Evolutionary conservation across 2,888 invertebrate genomes (phyloP), one percentile per base, ranked within the genome.

Genomic region (Leptopterna dolabrata): DNA sequence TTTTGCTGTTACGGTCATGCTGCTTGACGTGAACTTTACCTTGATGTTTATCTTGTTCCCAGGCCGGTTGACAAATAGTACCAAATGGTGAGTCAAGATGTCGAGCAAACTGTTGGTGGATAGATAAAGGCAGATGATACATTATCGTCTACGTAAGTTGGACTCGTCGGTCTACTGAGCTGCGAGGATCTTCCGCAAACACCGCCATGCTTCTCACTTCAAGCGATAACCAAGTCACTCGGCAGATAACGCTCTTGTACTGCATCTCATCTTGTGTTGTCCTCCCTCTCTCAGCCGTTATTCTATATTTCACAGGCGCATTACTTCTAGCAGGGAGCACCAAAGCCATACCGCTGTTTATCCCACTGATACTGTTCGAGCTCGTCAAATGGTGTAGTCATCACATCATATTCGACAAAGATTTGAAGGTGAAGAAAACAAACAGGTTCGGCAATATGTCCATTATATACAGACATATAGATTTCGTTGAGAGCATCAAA

Each of bases 401-500:
- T 85, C 87, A 82, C 51, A 73, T 88, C 29, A 55, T 87, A 9
- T 71, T 76, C 16, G 87, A 89, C 43, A 89, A 87, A 81, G 89
- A 89, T 30, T 86, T 86, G 70, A 88, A 78, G 16, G 84, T 84
- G 45, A 88, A 85, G 29, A 89, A 85, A 36, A 45, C 85, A 0
- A 71, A 85, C 27, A 70, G 82, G 16, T 76, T 85, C 6, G 24
- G 83, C 16, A 83, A 83, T 30, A 78, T 84, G 55, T 84, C 80
- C 27, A 55, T 84, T 30, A 51, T 85, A 14, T 55, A 76, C 45
- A 51, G 87, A 45, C 47, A 86, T 76, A 80, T 89, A 2, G 87
- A 87, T 70, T n/a, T 88, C 19, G 27, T 87, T 27, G 87, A 89
- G 73, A 24, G 93, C 11, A 88, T 94, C 9, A 95, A 94, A 91